Base-by-base conservation (phyloP, 1,140 invertebrate species). In the Drosophila arawakana region DNA sequence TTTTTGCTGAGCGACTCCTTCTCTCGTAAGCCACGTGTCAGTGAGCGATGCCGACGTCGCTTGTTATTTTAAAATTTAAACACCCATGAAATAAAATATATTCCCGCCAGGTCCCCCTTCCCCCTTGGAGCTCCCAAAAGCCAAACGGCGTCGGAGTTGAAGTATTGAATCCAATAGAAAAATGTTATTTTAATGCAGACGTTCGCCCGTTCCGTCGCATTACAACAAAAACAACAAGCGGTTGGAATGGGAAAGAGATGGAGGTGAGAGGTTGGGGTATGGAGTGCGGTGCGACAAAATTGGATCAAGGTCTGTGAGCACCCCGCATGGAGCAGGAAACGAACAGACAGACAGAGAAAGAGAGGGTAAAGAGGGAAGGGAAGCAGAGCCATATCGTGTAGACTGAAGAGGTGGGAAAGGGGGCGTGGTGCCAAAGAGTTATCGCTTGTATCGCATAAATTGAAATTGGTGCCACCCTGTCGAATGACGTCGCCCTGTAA, bases 11-110 rank as follows among this genome's bases (percentile, higher is more conserved):
- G 25, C 49, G 1, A 30, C 39, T 39, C 21, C 59, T 68, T 35
- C 47, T 54, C 47, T 37, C 60, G 21, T 43, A 35, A 39, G 83
- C 83, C 83, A 86, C 83, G 83, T 86, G 83, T 80, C 83, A 72
- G 76, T 77, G 73, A 82, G 13, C 69, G 39, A 46, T 63, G 68
- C 57, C 47, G 76, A 57, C 78, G 79, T 86, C 82, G 82, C 72
- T 86, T 86, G 83, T 88, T 88, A 88, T 88, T 88, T 88, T 88
- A 88, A 88, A 88, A 88, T 88, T 88, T 88, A 88, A 88, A 88
- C 83, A 88, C 80, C 83, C 83, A 88, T 88, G 83, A 88, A 88
- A 88, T 88, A 88, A 88, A 88, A 88, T 88, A 88, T 88, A 76
- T 71, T 35, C 58, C 37, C 34, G 49, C 57, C 60, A 50, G 34